Evolutionary conservation across 2,113 vertebrate species (phyloP).

Genomic region (Lepisosteus oculatus): DNA sequence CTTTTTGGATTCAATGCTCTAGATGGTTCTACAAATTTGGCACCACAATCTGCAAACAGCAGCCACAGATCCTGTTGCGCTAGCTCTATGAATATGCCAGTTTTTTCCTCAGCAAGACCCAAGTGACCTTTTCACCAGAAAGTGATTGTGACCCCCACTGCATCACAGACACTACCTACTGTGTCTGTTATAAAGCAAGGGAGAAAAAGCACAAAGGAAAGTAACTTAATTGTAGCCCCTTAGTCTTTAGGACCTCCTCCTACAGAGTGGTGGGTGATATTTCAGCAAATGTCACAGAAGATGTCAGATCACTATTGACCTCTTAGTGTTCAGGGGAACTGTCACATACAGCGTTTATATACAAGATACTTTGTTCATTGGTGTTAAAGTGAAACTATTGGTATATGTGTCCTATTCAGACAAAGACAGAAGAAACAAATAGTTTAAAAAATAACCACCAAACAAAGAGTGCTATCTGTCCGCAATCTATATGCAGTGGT

Average conservation of each 20-base stretch:
- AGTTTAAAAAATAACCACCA: too few species aligned
- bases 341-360: too few species aligned
- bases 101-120: not conserved
- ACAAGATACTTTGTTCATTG: too few species aligned
- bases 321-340: not conserved
- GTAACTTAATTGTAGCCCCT: not conserved
- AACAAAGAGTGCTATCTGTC: too few species aligned
- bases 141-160: not conserved
- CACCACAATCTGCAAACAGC: too few species aligned
- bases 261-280: not conserved
- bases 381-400: too few species aligned
- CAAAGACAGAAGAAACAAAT: too few species aligned
- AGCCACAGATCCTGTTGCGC: too few species aligned
- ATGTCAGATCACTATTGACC: slow-evolving; percentile 4
- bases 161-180: not conserved
- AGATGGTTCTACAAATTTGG: too few species aligned
- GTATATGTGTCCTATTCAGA: too few species aligned
- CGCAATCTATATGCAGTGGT: too few species aligned
- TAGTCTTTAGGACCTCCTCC: not conserved
- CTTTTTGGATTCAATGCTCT: too few species aligned
- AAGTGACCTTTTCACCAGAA: slow-evolving; percentile 21
- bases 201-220: not conserved
- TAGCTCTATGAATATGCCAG: not conserved
- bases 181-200: not conserved
- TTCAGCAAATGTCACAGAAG: slow-evolving; percentile 12